Evolutionary conservation across 2,888 invertebrate genomes (phyloP).

Genomic region (Actias luna): DNA sequence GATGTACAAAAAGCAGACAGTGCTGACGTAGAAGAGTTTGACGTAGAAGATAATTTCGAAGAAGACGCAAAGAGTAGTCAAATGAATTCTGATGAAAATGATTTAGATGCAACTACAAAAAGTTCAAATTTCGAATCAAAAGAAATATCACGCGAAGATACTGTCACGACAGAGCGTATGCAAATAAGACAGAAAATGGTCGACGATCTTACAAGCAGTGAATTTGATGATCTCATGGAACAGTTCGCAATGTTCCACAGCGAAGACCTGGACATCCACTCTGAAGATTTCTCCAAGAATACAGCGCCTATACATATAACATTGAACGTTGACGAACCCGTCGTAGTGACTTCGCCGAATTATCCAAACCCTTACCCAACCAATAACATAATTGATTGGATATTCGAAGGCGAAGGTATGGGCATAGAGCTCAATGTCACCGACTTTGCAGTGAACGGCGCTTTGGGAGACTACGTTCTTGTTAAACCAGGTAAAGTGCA

Average conservation of each 20-base stretch:
- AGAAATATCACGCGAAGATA: neutral
- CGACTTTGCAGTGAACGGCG: slow-evolving; percentile 58
- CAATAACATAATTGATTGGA: slow-evolving; percentile 58
- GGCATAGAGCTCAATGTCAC: slow-evolving; percentile 73
- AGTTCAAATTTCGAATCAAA: neutral
- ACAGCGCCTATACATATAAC: slow-evolving; percentile 41
- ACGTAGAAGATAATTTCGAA: neutral
- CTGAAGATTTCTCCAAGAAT: slow-evolving; percentile 35
- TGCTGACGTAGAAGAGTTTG: slow-evolving; percentile 21
- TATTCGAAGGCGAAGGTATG: slow-evolving; percentile 59
- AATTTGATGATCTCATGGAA: slow-evolving; percentile 42
- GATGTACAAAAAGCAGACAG: slow-evolving; percentile 25
- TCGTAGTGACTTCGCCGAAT: slow-evolving; percentile 53
- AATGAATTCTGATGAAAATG: slow-evolving; percentile 12
- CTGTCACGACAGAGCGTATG: neutral
- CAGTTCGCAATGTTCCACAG: slow-evolving; percentile 42
- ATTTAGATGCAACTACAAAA: slow-evolving; percentile 5
- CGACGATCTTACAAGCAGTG: slow-evolving; percentile 39
- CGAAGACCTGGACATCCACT: slow-evolving; percentile 41
- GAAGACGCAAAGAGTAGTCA: slow-evolving; percentile 24
- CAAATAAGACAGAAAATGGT: slow-evolving; percentile 28
- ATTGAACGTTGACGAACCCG: slow-evolving; percentile 45
- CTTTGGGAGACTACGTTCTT: slow-evolving; percentile 60
- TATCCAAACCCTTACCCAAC: slow-evolving; percentile 58
- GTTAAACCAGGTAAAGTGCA: slow-evolving; percentile 65